Conservation (phyloP, 2,888 invertebrate species). For the Chaitophorus viminalis region DNA sequence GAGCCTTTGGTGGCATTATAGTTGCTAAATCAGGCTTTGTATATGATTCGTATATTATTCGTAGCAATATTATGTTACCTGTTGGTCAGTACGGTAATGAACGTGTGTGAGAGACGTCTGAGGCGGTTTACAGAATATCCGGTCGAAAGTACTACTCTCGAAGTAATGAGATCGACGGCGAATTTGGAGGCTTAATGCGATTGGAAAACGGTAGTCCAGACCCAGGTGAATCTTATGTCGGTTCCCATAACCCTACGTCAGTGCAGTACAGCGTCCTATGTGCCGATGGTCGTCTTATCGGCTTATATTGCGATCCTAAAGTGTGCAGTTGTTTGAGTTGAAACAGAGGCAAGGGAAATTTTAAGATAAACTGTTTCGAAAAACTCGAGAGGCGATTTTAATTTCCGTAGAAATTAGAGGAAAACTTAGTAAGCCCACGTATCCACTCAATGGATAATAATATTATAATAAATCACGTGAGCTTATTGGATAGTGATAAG, state of each 20-base stretch:
- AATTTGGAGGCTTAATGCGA: not conserved
- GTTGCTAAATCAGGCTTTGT: too few relatives aligned
- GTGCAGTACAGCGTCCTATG: not conserved
- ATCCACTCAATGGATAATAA: too few relatives aligned
- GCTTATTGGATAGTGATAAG: too few relatives aligned
- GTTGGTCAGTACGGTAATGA: too few relatives aligned
- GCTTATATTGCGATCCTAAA: too few relatives aligned
- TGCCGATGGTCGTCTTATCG: not conserved
- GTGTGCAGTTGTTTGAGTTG: not conserved
- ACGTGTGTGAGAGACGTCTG: not conserved
- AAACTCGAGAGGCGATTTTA: too few relatives aligned
- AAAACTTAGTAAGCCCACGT: too few relatives aligned
- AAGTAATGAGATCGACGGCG: not conserved
- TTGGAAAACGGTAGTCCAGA: not conserved
- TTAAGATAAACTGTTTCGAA: not conserved
- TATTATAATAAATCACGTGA: too few relatives aligned
- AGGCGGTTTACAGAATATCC: not conserved
- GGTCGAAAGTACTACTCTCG: too few relatives aligned
- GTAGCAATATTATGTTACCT: not conserved
- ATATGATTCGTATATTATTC: too few relatives aligned
- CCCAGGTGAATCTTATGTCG: not conserved
- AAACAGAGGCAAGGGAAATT: not conserved
- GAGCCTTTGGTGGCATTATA: too few relatives aligned
- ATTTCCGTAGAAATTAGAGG: too few relatives aligned
- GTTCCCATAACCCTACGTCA: not conserved